These are phyloP conservation scores for Boloria euphrosyne DNA, from an alignment of 2,888 invertebrate species.

Conservation along the genomic window DNA sequence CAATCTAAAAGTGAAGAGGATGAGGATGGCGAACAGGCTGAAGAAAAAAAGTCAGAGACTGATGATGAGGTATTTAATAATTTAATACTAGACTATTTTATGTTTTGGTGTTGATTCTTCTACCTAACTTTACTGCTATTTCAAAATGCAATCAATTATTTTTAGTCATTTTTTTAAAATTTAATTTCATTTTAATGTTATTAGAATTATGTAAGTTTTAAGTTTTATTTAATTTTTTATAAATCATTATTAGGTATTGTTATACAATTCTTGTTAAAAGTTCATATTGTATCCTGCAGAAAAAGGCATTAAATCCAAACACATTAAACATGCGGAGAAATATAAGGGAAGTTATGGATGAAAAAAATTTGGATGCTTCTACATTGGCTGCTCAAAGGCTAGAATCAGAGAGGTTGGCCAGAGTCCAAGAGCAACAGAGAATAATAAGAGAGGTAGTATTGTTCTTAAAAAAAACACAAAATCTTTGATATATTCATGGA, in stretches of 20 bases:
- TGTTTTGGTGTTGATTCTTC: too few relatives aligned
- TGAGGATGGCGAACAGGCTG: constrained; percentile 54
- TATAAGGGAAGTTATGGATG: constrained; percentile 96
- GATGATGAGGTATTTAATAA: constrained; percentile 67
- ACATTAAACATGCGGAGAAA: constrained; percentile 89
- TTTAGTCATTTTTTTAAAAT: too few relatives aligned
- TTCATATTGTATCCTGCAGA: constrained; percentile 54
- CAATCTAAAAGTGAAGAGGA: constrained; percentile 61
- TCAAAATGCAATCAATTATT: too few relatives aligned
- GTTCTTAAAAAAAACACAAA: too few relatives aligned
- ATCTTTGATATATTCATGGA: too few relatives aligned
- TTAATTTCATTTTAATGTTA: too few relatives aligned
- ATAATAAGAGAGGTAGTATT: constrained; percentile 86
- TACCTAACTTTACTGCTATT: too few relatives aligned
- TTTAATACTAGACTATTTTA: not conserved
- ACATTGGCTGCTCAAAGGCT: constrained; percentile 96
- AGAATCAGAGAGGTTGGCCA: constrained; percentile 92
- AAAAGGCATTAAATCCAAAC: constrained; percentile 64
- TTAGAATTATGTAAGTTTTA: too few relatives aligned
- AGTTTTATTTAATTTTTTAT: not conserved
- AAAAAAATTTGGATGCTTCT: constrained; percentile 95
- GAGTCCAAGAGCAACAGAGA: constrained; percentile 93
- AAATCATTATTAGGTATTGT: not conserved
- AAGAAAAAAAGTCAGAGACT: constrained; percentile 60
- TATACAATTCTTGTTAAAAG: not conserved